phyloP scores from a whole-genome alignment of 1,140 invertebrate genomes.

The Colletes gigas region DNA sequence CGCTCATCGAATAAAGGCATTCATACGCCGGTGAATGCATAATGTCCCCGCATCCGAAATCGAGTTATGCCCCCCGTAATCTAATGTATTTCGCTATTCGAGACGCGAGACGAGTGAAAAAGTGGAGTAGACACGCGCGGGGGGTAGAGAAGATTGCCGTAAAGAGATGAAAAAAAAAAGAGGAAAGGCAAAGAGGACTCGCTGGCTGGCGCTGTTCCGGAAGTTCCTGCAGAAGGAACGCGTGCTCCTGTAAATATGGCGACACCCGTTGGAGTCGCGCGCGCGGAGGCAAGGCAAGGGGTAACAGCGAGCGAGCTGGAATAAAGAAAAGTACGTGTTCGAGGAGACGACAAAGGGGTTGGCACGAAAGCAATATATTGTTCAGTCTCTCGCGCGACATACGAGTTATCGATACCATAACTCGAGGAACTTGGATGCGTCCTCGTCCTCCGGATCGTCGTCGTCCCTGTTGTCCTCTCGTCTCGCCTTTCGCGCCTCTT shows the following conservation, averaged over 20 bases:
- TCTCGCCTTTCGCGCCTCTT: conserved; percentile 26
- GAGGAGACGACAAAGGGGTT: conserved; percentile 15
- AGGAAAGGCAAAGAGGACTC: not conserved
- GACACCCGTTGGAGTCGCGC: conserved; percentile 7
- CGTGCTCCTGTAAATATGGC: conserved; percentile 41
- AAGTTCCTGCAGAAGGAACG: conserved; percentile 1
- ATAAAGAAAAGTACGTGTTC: conserved; percentile 40
- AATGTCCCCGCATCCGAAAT: not conserved
- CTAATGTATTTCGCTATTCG: conserved; percentile 33
- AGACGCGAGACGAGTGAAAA: conserved; percentile 3
- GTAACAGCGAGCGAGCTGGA: not conserved
- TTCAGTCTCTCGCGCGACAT: conserved; percentile 38
- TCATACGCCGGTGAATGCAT: conserved; percentile 7
- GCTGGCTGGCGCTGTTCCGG: conserved; percentile 8
- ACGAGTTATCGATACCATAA: conserved; percentile 67
- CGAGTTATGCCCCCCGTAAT: conserved; percentile 52
- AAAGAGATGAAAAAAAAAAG: not conserved
- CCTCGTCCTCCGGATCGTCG: conserved; percentile 26
- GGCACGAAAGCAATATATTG: conserved; percentile 42
- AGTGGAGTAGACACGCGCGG: not conserved
- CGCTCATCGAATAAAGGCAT: conserved; percentile 7
- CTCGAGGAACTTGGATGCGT: conserved; percentile 55
- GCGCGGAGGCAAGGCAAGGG: not conserved
- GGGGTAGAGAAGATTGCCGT: too few relatives aligned
- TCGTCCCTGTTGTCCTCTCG: conserved; percentile 23